phyloP scores from a whole-genome alignment of 2,797 vertebrate genomes.

The Coilia nasus region DNA sequence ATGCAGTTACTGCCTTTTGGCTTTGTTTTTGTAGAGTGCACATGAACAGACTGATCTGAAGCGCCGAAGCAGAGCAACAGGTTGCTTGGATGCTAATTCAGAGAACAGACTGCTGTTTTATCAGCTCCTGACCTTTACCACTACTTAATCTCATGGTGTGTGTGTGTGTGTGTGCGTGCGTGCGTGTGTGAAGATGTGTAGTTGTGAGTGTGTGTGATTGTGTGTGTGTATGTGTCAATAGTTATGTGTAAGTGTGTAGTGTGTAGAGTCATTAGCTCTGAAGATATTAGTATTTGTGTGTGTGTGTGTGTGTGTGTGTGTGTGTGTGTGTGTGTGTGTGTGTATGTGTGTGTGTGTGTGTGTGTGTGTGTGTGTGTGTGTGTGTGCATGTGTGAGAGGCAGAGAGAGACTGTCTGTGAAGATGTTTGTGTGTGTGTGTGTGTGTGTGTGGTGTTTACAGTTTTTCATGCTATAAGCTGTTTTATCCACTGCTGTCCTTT shows the following conservation, averaged over 20 bases:
- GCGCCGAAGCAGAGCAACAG: not conserved
- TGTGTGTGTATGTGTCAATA: not conserved
- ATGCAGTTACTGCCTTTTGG: not conserved
- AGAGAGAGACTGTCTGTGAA: not conserved
- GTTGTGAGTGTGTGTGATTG: not conserved
- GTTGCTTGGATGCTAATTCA: not conserved
- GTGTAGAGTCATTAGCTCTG: not conserved
- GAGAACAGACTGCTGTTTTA: not conserved
- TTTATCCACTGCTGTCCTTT: conserved; percentile 12
- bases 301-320: not conserved
- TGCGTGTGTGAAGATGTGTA: not conserved
- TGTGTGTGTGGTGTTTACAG: not conserved
- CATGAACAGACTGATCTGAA: not conserved
- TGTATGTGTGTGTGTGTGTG: not conserved
- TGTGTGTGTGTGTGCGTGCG: not conserved
- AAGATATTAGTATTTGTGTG: not conserved
- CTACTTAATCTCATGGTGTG: not conserved
- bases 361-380: not conserved
- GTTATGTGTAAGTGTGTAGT: conserved; percentile 2
- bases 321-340: not conserved
- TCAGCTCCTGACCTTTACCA: conserved; percentile 6
- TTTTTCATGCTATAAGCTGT: not conserved
- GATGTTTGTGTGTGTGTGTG: not conserved
- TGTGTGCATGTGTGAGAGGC: not conserved
- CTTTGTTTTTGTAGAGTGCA: not conserved